Evolutionary conservation across 2,888 invertebrate genomes (phyloP), one percentile per base, ranked within the genome.

Genomic region (Plagodis dolabraria): DNA sequence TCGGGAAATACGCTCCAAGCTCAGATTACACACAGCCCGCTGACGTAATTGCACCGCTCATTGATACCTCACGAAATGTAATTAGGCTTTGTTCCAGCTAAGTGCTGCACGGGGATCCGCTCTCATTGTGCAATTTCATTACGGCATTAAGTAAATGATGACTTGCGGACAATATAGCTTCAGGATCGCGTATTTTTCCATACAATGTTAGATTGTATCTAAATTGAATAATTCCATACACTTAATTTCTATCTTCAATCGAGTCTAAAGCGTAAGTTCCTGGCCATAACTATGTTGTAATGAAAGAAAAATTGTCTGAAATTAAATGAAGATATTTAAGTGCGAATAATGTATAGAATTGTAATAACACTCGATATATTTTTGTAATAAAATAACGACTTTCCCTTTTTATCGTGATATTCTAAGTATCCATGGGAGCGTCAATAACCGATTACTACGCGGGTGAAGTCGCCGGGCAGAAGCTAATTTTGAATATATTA

Each of bases 21-120:
- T 79, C 77, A 85, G 84, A 90, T 89, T 89, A 88, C 81, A 85
- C 82, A 80, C 77, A 83, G 74, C 82, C 80, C 80, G 75, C 85
- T 82, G 86, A 81, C 82, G 87, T 90, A 89, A 90, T 91, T 89
- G 88, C 87, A 70, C 82, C 83, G 78, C 85, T 89, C 88, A 89
- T 90, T 89, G 87, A 88, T 90, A 88, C 86, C 87, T 85, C 88
- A 86, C 86, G 85, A 88, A 89, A 85, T 86, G 85, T 88, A 89
- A 89, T 89, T 89, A 89, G 86, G 80, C 83, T 86, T 87, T 86
- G 85, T 86, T 87, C 86, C 82, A 85, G 80, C 79, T 81, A 79
- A 85, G 82, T 81, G 76, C 80, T 74, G 75, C 76, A 68, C 76
- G 73, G 76, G 75, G 76, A 80, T 82, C 76, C 76, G 76, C 81